Percentiles rank a stretch among this genome's conserved stretches.
Evolutionary conservation across 2,888 invertebrate species (phyloP).

Genomic region (Abrostola tripartita): DNA sequence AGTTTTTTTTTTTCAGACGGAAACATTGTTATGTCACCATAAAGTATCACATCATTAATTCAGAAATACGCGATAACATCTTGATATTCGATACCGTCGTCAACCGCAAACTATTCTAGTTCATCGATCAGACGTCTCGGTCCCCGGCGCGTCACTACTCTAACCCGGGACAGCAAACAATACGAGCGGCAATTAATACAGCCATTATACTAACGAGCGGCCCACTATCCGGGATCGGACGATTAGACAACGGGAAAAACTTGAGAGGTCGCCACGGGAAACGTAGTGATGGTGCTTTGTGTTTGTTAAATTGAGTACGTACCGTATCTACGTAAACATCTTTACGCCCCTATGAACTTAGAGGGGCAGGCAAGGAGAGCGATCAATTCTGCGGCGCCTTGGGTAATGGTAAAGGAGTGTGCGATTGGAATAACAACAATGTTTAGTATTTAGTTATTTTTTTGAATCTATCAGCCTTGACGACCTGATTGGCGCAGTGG

Average conservation of each 20-base stretch:
- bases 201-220: constrained; percentile 76
- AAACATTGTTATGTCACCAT: background rate
- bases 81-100: constrained; percentile 2
- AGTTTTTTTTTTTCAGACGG: background rate
- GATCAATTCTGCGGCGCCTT: background rate
- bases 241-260: constrained; percentile 70
- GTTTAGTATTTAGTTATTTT: background rate
- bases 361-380: background rate
- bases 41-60: background rate
- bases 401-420: background rate
- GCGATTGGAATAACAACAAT: background rate
- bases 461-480: too few relatives aligned
- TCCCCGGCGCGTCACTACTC: constrained; percentile 32
- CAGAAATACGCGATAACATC: background rate
- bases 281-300: constrained; percentile 27
- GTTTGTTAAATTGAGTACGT: constrained; percentile 40
- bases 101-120: constrained; percentile 20
- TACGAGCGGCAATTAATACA: constrained; percentile 79
- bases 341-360: constrained; percentile 14
- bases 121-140: constrained; percentile 30
- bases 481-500: too few relatives aligned
- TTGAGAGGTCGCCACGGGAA: constrained; percentile 48
- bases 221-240: constrained; percentile 66
- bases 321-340: constrained; percentile 21
- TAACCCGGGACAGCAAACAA: constrained; percentile 67